Percentiles rank a stretch among this genome's conserved stretches.
Conservation (phyloP, 2,888 invertebrate species). For the Hydraecia micacea region DNA sequence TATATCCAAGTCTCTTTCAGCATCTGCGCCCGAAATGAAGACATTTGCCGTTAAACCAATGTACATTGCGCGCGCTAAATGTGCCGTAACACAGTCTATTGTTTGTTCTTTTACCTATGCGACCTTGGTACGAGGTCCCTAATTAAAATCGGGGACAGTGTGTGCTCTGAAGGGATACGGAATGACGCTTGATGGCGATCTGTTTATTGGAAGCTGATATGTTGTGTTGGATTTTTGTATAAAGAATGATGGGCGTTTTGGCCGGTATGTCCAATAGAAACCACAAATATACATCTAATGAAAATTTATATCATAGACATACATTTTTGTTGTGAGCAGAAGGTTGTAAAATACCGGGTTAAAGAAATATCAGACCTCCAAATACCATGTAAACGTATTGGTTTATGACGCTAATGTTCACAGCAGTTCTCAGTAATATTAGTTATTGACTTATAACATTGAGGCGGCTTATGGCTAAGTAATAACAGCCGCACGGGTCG, state of each 20-base stretch:
- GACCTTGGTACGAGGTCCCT: conserved; percentile 51
- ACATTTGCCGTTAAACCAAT: conserved; percentile 67
- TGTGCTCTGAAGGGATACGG: conserved; percentile 52
- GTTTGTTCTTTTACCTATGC: conserved; percentile 63
- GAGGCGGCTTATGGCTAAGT: no score
- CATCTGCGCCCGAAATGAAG: conserved; percentile 68
- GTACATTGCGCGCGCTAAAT: conserved; percentile 60
- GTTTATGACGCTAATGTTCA: no score
- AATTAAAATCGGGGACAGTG: conserved; percentile 62
- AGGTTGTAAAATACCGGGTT: no score
- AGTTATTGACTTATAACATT: no score
- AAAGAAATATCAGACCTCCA: no score
- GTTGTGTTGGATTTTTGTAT: conserved; percentile 18
- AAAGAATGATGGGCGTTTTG: neutral
- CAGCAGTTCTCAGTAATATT: no score
- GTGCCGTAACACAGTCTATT: conserved; percentile 55
- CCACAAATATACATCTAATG: no score
- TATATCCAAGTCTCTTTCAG: conserved; percentile 63
- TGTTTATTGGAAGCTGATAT: conserved; percentile 45
- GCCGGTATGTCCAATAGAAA: no score
- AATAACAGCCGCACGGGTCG: no score
- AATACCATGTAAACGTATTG: no score
- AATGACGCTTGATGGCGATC: conserved; percentile 40
- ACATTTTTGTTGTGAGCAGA: no score
- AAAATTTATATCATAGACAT: no score